Evolutionary conservation across 1,140 invertebrate genomes (phyloP), one percentile per base, ranked within the genome.

Genomic region (Drosophila fuyamai): DNA sequence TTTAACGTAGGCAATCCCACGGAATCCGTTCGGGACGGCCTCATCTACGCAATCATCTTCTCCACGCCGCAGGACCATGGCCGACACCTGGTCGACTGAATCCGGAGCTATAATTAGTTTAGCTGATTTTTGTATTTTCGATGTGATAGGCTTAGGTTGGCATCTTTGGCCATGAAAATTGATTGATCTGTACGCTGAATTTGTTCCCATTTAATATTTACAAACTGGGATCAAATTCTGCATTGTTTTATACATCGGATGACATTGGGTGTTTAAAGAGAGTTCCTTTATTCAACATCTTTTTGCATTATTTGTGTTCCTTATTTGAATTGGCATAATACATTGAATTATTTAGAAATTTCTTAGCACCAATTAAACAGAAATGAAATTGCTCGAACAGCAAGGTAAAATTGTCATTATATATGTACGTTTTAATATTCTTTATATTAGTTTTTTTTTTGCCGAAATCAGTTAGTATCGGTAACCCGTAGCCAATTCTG

Each of bases 1-100:
- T 97, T 97, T 85, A 94, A 95, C 72, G 94, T 96, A 50, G 95
- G 95, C 16, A 94, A 95, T 80, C 94, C 94, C 71, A 93, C 92
- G 54, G 95, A 96, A 84, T 95, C 94, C 0, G 93, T 96, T 27
- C 93, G 96, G 43, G 95, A 96, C 91, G 95, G 96, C 9, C 94
- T 97, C 44, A 96, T 97, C 76, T 93, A 96, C 54, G 95, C 95
- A 12, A 96, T 97, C 56, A 95, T 96, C 61, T 97, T 96, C 84
- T 93, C 93, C 1, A 85, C 86, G 14, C 90, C 90, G 2, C 90
- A 92, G 56, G 90, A 92, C 44, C 77, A 88, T 40, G 77, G 63
- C 7, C 79, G 90, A 4, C 71, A 86, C 38, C 27, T 85, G 55
- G 77, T 78, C 36, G 90, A 91, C 61, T 91, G 44, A 71, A 38